These are phyloP conservation scores for Agapornis roseicollis DNA, from an alignment of 2,113 vertebrate species.

Conservation along the genomic window DNA sequence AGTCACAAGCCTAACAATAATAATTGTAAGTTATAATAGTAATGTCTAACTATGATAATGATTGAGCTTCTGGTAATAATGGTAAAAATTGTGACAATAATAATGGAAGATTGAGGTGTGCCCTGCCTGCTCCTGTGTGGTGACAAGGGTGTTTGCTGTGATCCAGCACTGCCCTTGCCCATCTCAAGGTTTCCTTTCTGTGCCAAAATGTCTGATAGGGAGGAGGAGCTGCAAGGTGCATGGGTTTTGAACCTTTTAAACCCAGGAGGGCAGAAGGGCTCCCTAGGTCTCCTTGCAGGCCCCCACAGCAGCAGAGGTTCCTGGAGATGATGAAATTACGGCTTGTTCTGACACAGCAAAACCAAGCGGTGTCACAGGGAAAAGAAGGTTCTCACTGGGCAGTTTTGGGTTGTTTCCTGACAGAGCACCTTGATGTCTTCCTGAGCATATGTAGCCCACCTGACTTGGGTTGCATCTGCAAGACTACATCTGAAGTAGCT, in stretches of 20 bases:
- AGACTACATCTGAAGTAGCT: background rate
- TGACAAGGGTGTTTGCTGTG: background rate
- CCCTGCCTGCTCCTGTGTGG: background rate
- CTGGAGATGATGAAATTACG: background rate
- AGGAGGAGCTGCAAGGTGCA: background rate
- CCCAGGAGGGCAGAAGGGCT: background rate
- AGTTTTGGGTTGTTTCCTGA: background rate
- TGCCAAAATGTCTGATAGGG: rapidly evolving
- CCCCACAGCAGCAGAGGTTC: rapidly evolving
- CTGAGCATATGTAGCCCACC: background rate
- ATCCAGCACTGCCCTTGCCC: background rate
- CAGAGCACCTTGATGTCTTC: background rate
- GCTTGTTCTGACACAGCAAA: background rate
- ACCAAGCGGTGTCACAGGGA: background rate
- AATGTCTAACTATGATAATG: background rate
- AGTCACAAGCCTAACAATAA: background rate
- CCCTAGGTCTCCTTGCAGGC: rapidly evolving
- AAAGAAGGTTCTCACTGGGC: background rate
- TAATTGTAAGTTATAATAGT: background rate
- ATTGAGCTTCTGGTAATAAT: too few species aligned
- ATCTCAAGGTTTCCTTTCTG: rapidly evolving
- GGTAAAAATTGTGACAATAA: background rate
- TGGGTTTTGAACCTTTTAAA: background rate
- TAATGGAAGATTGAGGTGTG: background rate
- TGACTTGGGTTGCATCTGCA: background rate